Base-by-base conservation (phyloP, 2,113 vertebrate genomes). In the Dolichotis patagonum region DNA sequence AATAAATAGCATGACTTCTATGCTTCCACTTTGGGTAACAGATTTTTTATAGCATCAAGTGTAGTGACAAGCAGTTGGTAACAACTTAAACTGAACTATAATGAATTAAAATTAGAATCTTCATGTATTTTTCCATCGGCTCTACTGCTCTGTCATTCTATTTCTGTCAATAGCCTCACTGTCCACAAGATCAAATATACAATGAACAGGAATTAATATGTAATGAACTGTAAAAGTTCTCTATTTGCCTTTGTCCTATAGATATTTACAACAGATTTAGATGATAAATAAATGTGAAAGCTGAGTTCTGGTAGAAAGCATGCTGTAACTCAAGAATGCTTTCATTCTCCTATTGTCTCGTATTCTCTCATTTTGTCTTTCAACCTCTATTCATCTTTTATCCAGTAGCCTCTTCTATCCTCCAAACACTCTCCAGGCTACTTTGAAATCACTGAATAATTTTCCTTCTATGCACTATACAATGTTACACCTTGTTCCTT, bases 21-120 rank as follows among this genome's bases (percentile, higher is more conserved):
- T 9, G 28, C 11, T 93, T 30, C 24, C 20, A 77, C 62, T 86
- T 92, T 90, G 65, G 62, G 54, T 49, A 90, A 87, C 11, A 81
- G 24, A 46, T 78, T 90, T 96, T 80, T 54, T 71, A 71, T 30
- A 83, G 35, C 46, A 93, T 54, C 41, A 78, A 83, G 60, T 41
- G 38, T 14, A 90, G 4, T 81, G 54, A 28, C 26, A 89, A 65
- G 56, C 22, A 89, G 43, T n/a, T 20, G 69, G 2, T 87, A 88
- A 94, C 69, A 75, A 84, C 35, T 43, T 52, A 52, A 94, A 71
- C 32, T 63, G 41, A 96, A 95, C 60, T 84, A 89, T 32, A 81
- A 90, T 82, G 38, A 96, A 87, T 69, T 62, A 77, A 90, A 87
- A 58, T 87, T 41, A 89, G n/a, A 85, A 92, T 67, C 32, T 95